Base-by-base conservation (phyloP, 2,113 vertebrate genomes). In the Gambusia affinis region DNA sequence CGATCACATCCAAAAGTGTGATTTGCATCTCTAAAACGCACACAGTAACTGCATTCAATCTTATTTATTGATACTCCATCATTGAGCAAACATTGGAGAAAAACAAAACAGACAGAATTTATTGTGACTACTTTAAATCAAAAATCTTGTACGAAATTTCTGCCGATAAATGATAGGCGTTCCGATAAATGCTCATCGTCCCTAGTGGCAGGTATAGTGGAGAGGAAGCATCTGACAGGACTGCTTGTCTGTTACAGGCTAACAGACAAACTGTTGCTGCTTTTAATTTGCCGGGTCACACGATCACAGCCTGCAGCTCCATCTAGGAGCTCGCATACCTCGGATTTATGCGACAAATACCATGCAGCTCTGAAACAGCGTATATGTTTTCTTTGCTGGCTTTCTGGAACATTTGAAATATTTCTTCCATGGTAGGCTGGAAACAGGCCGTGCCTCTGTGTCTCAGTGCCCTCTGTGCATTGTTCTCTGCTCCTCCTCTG, bases 401-500 rank as follows among this genome's bases (percentile, higher is more conserved):
- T 47, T 62, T 12, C 33, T 78, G 67, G 42, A 37, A 44, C 83
- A 73, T 88, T 76, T 76, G 72, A 71, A 83, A 74, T 70, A 61
- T 82, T 88, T 84, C 67, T 69, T 76, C 65, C 69, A 72, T 54
- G 66, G 70, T 71, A 47, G 70, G 67, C 63, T 47, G 35, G 82
- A 84, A 81, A 88, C 90, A 85, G 83, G 67, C 88, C 17, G 44
- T 73, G 80, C 35, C 85, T 89, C 65, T 88, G 87, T 91, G 72
- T 87, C 77, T 62, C 71, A 5, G 1, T 81, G 85, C 80, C 84
- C 87, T 91, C 87, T 93, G 84, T 94, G 84, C 73, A 91, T 93
- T 92, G 91, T 92, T 92, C 88, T 88, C 76, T 1, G 65, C 37
- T 60, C 90, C 91, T 92, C 92, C 91, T 92, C 92, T 93, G 90